Evolutionary conservation across 2,888 invertebrate genomes (phyloP), one percentile per base, ranked within the genome.

Genomic region (Dryobota labecula): DNA sequence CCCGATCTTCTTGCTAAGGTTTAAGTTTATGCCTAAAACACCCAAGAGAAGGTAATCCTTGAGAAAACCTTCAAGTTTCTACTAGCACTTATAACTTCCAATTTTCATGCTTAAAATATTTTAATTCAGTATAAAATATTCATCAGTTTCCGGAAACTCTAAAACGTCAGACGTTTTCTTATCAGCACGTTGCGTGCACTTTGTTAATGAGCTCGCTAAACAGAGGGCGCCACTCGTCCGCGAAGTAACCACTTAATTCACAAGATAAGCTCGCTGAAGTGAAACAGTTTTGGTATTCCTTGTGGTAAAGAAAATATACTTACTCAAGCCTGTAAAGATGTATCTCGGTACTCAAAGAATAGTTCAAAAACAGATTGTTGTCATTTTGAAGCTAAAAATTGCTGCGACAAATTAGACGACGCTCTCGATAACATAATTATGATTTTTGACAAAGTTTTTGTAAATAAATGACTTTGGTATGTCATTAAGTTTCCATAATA

Each of bases 201-300:
- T 78, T 27, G 80, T 51, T 80, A 69, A 64, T 56, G 69, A 64
- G 69, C 49, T 36, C 38, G 53, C 27, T 51, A 70, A 58, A 71
- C 36, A 76, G 78, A 81, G 81, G 78, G 78, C 81, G 82, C 78
- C n/a, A 66, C 63, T 24, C 41, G 77, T 60, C 54, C 13, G 30
- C 15, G 4, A 63, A 58, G 63, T 51, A 70, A 45, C 43, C 71
- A 51, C 54, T 84, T 82, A 83, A 84, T 87, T 87, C 79, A 80
- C 66, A 70, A 82, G 85, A 80, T 81, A 80, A 84, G 65, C 68
- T 63, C 13, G 45, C 45, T 65, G n/a, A 41, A 54, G 24, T 49
- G 30, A 74, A 69, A 57, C 57, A 56, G 47, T 70, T 78, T 62
- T 30, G 57, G 24, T 41, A 51, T 61, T 63, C 41, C 53, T 65